Percentiles rank a stretch among this genome's conserved stretches.
Evolutionary conservation across 2,888 invertebrate species (phyloP).

Genomic region (Psococerastis gibbosa): DNA sequence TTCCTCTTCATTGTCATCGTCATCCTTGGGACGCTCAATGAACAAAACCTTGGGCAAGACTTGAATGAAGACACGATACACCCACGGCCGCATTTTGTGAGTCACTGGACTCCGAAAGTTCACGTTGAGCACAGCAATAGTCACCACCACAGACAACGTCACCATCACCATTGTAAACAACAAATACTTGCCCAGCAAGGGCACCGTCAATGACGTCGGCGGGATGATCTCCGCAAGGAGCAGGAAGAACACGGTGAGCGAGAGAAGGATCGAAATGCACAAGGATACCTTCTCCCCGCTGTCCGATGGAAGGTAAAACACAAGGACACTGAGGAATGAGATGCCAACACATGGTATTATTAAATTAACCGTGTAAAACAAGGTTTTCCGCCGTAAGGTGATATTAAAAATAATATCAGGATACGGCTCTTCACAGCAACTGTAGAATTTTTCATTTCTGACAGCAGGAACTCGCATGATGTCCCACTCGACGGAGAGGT

Average conservation of each 20-base stretch:
- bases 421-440: slow-evolving; percentile 92
- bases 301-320: slow-evolving; percentile 94
- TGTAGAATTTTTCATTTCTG: slow-evolving; percentile 82
- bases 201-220: slow-evolving; percentile 81
- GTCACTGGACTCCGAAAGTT: slow-evolving; percentile 80
- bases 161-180: slow-evolving; percentile 90
- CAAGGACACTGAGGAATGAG: slow-evolving; percentile 87
- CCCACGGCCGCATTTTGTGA: slow-evolving; percentile 84
- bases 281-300: slow-evolving; percentile 93
- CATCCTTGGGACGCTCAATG: slow-evolving; percentile 74
- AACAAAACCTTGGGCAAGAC: slow-evolving; percentile 63
- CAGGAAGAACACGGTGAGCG: slow-evolving; percentile 85
- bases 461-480: slow-evolving; percentile 83
- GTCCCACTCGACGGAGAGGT: slow-evolving; percentile 97
- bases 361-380: slow-evolving; percentile 86
- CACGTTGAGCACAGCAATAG: slow-evolving; percentile 83
- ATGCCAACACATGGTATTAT: slow-evolving; percentile 96
- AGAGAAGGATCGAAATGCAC: slow-evolving; percentile 82
- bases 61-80: slow-evolving; percentile 44
- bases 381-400: slow-evolving; percentile 80
- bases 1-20: slow-evolving; percentile 40
- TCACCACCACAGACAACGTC: slow-evolving; percentile 80
- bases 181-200: slow-evolving; percentile 77
- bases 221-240: slow-evolving; percentile 87
- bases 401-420: slow-evolving; percentile 97